Evolutionary conservation across 2,113 vertebrate species (phyloP).

Genomic region (Apeltes quadracus): DNA sequence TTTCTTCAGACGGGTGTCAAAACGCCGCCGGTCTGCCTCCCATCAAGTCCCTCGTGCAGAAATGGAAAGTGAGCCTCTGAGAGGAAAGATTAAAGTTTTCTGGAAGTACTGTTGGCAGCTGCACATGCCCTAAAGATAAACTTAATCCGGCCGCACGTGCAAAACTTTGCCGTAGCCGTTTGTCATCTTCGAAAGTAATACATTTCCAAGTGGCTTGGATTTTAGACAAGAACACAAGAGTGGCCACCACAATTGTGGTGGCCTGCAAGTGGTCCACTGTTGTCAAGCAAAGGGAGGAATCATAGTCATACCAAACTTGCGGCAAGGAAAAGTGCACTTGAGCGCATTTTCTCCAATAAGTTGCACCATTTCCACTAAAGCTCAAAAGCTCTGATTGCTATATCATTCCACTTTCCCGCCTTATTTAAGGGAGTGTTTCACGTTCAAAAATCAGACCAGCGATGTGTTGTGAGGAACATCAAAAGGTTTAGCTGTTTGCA

Average conservation of each 20-base stretch:
- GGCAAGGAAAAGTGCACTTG: neutral
- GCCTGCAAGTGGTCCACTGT: slow-evolving; percentile 46
- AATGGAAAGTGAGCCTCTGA: slow-evolving; percentile 83
- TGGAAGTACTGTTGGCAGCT: slow-evolving; percentile 86
- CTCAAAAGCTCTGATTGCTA: neutral
- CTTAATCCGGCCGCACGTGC: slow-evolving; percentile 83
- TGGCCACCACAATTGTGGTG: slow-evolving; percentile 58
- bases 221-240: slow-evolving; percentile 75
- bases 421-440: no score
- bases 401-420: neutral
- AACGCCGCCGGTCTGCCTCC: slow-evolving; percentile 79
- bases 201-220: slow-evolving; percentile 78
- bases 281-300: slow-evolving; percentile 15
- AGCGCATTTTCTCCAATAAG: neutral
- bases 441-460: neutral
- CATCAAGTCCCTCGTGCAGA: slow-evolving; percentile 78
- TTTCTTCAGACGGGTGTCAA: slow-evolving; percentile 80
- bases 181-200: slow-evolving; percentile 86
- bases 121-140: slow-evolving; percentile 86
- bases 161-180: slow-evolving; percentile 84
- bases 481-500: neutral
- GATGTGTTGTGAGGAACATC: neutral
- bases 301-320: slow-evolving; percentile 14
- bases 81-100: slow-evolving; percentile 87
- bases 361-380: neutral